These are phyloP conservation scores for Caenorhabditis imperialis DNA, from an alignment of 2,888 invertebrate species.

Conservation along the genomic window DNA sequence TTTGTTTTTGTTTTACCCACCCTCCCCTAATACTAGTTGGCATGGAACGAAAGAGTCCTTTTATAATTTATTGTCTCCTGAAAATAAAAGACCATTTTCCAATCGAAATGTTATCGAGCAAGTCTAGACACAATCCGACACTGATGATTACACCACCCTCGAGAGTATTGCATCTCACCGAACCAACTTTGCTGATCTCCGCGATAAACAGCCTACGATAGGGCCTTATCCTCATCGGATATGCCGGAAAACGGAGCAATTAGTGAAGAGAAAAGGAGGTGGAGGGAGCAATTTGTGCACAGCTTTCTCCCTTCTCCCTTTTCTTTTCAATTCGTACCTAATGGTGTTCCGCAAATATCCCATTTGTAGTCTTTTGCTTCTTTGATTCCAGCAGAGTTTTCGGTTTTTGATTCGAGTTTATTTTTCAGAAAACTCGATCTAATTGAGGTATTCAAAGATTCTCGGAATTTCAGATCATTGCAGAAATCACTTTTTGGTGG, in stretches of 20 bases:
- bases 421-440: no score
- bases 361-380: not conserved
- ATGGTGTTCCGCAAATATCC: slow-evolving; percentile 2
- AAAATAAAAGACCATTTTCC: slow-evolving; percentile 5
- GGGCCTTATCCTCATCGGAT: slow-evolving; percentile 16
- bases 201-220: slow-evolving; percentile 8
- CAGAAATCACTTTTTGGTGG: no score
- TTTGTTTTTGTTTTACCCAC: slow-evolving; percentile 13
- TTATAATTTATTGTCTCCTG: slow-evolving; percentile 34
- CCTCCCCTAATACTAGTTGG: slow-evolving; percentile 20
- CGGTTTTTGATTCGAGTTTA: no score
- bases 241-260: slow-evolving; percentile 24
- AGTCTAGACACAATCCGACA: no score
- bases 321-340: slow-evolving; percentile 6
- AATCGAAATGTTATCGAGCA: no score
- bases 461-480: no score
- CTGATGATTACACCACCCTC: not conserved
- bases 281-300: slow-evolving; percentile 12
- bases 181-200: slow-evolving; percentile 3
- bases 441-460: no score
- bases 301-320: not conserved
- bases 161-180: not conserved
- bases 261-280: not conserved
- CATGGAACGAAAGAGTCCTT: slow-evolving; percentile 7
- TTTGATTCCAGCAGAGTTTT: not conserved